Evolutionary conservation across 2,888 invertebrate genomes (phyloP).

Genomic region (Diarsia dahlii): DNA sequence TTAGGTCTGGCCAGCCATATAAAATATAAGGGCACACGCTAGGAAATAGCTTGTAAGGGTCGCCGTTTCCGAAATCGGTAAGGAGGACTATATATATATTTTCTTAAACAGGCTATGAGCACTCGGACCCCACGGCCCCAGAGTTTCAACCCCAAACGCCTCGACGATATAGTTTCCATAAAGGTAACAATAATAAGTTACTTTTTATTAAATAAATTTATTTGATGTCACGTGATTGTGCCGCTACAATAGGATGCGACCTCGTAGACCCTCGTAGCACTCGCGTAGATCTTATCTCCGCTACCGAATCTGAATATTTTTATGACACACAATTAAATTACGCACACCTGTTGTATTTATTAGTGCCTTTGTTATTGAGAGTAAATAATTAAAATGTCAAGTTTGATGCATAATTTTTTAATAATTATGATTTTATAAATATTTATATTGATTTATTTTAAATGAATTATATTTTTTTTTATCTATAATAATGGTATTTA

Average conservation of each 20-base stretch:
- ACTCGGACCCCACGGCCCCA: too few relatives aligned
- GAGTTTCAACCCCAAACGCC: too few relatives aligned
- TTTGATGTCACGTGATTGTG: conserved; percentile 7
- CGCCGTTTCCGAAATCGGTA: too few relatives aligned
- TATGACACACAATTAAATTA: conserved; percentile 38
- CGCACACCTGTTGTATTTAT: conserved; percentile 48
- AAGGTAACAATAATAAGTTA: too few relatives aligned
- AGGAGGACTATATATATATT: too few relatives aligned
- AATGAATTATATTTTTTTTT: conserved; percentile 21
- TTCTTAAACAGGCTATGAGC: too few relatives aligned
- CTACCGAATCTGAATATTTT: conserved; percentile 42
- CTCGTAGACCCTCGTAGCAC: conserved; percentile 59
- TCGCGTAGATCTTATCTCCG: conserved; percentile 58
- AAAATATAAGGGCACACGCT: too few relatives aligned
- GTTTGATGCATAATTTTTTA: conserved; percentile 39
- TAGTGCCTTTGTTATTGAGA: conserved; percentile 38
- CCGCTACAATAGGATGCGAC: conserved; percentile 16
- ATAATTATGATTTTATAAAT: conserved; percentile 31
- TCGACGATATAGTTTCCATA: too few relatives aligned
- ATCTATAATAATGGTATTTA: neutral
- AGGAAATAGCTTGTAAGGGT: too few relatives aligned
- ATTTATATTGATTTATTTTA: conserved; percentile 38
- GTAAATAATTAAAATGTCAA: conserved; percentile 49
- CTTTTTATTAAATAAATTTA: neutral
- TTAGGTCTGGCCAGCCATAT: too few relatives aligned